A percentile compares a stretch with the other conserved stretches of the same genome.
Conservation (phyloP, 2,888 invertebrate genomes). For the Caenorhabditis macrosperma region DNA sequence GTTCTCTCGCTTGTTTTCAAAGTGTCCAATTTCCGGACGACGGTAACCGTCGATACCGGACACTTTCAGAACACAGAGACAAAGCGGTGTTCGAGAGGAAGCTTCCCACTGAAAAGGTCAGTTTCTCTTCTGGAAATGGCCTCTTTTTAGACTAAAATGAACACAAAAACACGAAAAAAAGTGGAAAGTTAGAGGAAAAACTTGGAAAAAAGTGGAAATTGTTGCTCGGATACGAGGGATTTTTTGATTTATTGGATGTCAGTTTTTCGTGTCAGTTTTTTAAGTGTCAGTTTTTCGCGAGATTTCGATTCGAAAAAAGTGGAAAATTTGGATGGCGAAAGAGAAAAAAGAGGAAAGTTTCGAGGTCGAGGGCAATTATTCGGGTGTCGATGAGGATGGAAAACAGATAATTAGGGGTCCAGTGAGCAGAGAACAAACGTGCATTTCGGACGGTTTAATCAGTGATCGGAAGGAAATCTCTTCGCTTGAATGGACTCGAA, state of each 20-base stretch:
- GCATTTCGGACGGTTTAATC: neutral
- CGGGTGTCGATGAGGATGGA: neutral
- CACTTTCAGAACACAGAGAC: constrained; percentile 7
- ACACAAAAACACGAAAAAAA: too few species aligned
- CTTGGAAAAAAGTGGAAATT: neutral
- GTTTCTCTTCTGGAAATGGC: neutral
- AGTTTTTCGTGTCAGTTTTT: constrained; percentile 28
- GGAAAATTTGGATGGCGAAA: neutral
- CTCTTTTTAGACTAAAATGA: neutral
- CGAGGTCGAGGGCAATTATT: constrained; percentile 3
- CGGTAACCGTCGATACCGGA: neutral
- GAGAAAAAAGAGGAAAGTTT: neutral
- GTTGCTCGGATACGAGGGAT: constrained; percentile 28
- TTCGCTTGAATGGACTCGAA: neutral
- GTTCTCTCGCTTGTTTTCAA: neutral
- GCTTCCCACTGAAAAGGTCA: neutral
- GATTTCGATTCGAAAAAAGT: neutral
- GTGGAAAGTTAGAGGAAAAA: neutral
- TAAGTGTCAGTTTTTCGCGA: neutral
- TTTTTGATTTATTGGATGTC: constrained; percentile 26
- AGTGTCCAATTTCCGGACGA: constrained; percentile 7
- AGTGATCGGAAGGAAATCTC: constrained; percentile 2
- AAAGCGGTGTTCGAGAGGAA: constrained; percentile 8
- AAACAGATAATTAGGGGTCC: constrained; percentile 21
- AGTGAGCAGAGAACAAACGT: neutral